Conservation (phyloP, 2,113 vertebrate genomes). For the Nothocercus julius region DNA sequence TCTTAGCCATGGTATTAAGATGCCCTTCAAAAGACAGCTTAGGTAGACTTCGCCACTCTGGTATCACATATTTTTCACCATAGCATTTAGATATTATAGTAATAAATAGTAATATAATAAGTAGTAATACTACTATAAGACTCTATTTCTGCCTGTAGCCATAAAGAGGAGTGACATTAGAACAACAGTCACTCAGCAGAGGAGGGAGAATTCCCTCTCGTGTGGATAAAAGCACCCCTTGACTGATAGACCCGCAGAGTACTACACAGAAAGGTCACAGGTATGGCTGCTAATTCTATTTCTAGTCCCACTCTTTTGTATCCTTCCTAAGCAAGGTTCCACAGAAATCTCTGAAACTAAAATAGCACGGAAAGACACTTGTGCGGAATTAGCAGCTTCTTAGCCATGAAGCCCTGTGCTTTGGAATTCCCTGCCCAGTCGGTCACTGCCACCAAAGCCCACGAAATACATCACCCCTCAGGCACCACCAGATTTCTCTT, state of each 20-base stretch:
- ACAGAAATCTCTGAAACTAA: background rate
- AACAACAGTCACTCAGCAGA: background rate
- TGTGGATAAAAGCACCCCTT: background rate
- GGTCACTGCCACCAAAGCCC: background rate
- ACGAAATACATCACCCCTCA: background rate
- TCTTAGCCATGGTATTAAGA: background rate
- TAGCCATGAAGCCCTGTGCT: background rate
- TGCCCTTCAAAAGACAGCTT: background rate
- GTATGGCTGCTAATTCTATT: background rate
- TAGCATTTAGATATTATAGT: background rate
- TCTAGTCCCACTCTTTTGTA: background rate
- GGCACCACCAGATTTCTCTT: background rate
- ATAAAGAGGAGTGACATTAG: background rate
- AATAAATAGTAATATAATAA: background rate
- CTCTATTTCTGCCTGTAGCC: background rate
- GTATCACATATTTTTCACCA: background rate
- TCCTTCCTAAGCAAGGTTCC: background rate
- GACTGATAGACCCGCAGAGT: background rate
- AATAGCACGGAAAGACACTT: fast-evolving
- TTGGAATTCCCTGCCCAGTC: background rate
- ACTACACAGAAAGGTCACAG: background rate
- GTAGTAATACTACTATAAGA: background rate
- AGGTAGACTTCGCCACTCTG: background rate
- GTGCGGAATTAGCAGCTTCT: background rate
- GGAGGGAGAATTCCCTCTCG: background rate